Base-by-base conservation (phyloP, 2,888 invertebrate genomes). In the Epiblema foenella region DNA sequence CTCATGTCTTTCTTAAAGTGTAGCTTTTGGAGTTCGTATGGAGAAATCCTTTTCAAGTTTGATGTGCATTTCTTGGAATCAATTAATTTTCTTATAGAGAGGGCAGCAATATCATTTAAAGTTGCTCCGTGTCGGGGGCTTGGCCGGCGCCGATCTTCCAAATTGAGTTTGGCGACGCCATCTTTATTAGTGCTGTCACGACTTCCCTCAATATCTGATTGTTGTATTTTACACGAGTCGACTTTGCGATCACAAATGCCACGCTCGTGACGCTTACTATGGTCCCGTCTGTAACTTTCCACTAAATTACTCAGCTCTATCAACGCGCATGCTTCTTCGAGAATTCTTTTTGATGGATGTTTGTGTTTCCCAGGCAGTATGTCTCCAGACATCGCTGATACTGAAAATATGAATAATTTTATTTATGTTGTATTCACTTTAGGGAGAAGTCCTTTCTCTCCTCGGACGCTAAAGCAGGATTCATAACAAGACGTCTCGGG, bases 261-360 rank as follows among this genome's bases (percentile, higher is more conserved):
- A 54, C 37, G 18, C 37, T 64, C n/a, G n/a, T 15, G 17, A 64
- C 20, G 20, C 15, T 52, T 64, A 1, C 11, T n/a, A 0, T 15
- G 52, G n/a, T 20, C 39, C 10, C 39, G 39, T 24, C 24, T 33
- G 2, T n/a, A n/a, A 24, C 39, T 39, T 10, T 64, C 52, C 39
- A 64, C 54, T 24, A 64, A 20, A 39, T 64, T 54, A 24, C 52
- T 10, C 15, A 64, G 54, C 54, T 64, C 52, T 52, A 64, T 54
- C 24, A 64, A 24, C 12, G 64, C n/a, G 39, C 64, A n/a, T 11
- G 52, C 39, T 54, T 52, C 64, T 24, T 54, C 20, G 10, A 64
- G 52, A 54, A 64, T 54, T 37, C n/a, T 52, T 11, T 54, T 52
- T 20, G 63, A 39, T 54, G 15, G 52, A n/a, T 18, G 54, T 54